A percentile compares a stretch with the other conserved stretches of the same genome.
Conservation (phyloP, 1,140 invertebrate species). For the Drosophila sproati region DNA sequence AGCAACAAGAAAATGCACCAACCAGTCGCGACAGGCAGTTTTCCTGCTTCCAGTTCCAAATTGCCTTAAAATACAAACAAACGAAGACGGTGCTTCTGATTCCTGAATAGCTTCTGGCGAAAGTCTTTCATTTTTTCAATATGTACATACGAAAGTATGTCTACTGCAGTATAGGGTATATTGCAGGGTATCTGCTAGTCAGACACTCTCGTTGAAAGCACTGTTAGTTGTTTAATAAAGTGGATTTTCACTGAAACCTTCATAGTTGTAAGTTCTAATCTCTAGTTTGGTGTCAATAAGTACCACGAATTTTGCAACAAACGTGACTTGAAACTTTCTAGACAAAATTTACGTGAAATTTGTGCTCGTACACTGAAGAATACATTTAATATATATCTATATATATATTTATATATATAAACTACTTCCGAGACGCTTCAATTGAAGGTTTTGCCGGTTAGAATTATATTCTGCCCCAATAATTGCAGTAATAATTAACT, state of each 20-base stretch:
- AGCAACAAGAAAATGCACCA: background rate
- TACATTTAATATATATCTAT: background rate
- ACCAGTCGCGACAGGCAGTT: background rate
- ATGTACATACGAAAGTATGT: no score
- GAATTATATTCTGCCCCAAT: background rate
- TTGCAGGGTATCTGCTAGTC: no score
- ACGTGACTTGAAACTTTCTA: conserved; percentile 22
- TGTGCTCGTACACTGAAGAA: background rate
- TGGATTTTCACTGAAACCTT: conserved; percentile 6
- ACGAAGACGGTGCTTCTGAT: no score
- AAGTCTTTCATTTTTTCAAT: no score
- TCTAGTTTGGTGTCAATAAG: background rate
- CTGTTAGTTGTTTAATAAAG: background rate
- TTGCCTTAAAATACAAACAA: no score
- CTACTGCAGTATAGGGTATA: no score
- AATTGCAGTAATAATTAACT: conserved; percentile 1
- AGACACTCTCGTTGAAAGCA: background rate
- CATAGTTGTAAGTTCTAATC: conserved; percentile 4
- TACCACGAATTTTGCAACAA: background rate
- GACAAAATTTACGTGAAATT: conserved; percentile 15
- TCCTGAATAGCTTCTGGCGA: no score
- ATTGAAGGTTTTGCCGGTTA: background rate
- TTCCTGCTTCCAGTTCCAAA: background rate
- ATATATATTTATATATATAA: background rate
- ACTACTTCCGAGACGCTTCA: background rate